Conservation (phyloP, 2,113 vertebrate genomes). For the Cnemophilus loriae region DNA sequence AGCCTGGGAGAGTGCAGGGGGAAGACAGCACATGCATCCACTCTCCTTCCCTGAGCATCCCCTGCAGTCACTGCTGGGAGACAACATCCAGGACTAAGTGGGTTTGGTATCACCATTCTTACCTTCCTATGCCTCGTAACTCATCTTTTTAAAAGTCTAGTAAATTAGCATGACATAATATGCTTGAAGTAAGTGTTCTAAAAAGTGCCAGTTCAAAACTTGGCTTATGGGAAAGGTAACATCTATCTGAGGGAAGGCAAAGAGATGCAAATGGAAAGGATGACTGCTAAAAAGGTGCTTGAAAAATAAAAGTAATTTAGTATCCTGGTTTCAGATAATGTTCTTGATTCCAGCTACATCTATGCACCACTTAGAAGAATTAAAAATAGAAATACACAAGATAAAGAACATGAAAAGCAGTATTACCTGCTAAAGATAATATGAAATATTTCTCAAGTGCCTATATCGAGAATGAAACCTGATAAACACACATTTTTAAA, state of each 20-base stretch:
- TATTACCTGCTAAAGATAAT: background rate
- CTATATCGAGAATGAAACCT: background rate
- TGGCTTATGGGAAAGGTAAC: background rate
- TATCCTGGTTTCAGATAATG: background rate
- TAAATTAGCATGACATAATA: background rate
- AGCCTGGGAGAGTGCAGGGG: background rate
- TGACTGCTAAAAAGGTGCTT: background rate
- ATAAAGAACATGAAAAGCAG: background rate
- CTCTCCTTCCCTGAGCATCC: background rate
- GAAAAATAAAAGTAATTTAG: background rate
- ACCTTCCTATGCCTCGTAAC: background rate
- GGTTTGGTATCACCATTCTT: background rate
- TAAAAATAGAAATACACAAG: background rate
- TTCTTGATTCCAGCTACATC: background rate
- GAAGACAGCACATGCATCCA: background rate
- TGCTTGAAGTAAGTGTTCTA: background rate
- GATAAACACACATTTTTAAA: background rate
- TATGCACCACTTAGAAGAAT: background rate
- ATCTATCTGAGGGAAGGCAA: background rate
- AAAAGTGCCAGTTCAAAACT: background rate
- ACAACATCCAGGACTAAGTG: rapidly evolving
- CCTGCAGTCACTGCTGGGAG: background rate
- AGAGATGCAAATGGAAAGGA: background rate
- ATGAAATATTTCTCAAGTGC: background rate
- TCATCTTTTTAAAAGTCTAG: background rate